Evolutionary conservation across 2,797 vertebrate genomes (phyloP).

Genomic region (Mustela erminea): DNA sequence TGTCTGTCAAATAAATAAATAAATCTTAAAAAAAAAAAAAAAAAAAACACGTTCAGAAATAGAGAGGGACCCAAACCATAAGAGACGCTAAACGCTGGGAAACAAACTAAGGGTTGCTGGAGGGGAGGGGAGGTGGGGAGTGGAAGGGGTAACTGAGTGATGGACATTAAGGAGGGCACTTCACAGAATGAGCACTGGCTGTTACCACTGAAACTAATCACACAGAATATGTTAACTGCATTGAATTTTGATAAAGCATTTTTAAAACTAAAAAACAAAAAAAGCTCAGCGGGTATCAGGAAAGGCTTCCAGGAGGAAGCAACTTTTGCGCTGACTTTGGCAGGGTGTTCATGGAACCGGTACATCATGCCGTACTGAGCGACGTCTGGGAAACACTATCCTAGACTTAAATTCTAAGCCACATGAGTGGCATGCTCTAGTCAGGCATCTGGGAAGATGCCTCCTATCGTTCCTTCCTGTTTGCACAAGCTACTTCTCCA

Average conservation of each 20-base stretch:
- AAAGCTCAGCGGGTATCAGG: background rate
- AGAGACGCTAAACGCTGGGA: background rate
- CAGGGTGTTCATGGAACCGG: background rate
- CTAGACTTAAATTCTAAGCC: background rate
- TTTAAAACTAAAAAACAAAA: background rate
- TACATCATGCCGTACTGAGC: background rate
- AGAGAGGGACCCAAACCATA: background rate
- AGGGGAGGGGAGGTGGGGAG: too few relatives aligned
- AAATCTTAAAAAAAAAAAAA: background rate
- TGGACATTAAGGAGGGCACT: background rate
- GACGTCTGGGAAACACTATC: background rate
- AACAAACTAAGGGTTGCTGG: background rate
- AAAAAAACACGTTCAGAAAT: background rate
- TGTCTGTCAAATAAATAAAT: too few relatives aligned
- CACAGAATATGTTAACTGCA: background rate
- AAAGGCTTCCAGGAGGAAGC: conserved; percentile 8
- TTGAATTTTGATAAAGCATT: background rate
- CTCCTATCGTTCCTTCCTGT: background rate
- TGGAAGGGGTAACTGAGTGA: background rate
- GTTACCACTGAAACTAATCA: background rate
- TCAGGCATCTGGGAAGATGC: background rate
- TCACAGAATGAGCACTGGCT: background rate
- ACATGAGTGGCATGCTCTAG: background rate
- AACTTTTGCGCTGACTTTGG: background rate
- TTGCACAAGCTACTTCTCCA: background rate